Conservation (phyloP, 2,113 vertebrate genomes). For the Ailurus styani region DNA sequence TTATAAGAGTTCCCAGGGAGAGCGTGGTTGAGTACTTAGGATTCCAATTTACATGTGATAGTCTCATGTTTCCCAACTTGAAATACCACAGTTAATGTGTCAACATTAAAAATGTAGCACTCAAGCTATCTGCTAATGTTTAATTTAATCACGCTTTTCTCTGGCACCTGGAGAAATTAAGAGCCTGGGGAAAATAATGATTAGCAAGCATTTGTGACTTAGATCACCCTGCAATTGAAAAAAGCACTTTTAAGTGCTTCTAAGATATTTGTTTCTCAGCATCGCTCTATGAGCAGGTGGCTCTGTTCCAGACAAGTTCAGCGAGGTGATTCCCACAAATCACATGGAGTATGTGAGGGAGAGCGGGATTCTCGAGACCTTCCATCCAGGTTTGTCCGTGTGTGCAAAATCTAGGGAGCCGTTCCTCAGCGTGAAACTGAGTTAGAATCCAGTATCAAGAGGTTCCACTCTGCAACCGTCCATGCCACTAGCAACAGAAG, state of each 20-base stretch:
- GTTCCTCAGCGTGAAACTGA: background rate
- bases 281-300: background rate
- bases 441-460: fast-evolving
- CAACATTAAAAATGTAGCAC: background rate
- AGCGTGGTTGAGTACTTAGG: fast-evolving
- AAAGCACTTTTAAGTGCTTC: background rate
- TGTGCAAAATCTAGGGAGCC: background rate
- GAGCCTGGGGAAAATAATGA: background rate
- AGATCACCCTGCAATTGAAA: background rate
- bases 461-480: background rate
- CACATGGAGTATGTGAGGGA: background rate
- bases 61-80: background rate
- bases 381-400: background rate
- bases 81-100: background rate
- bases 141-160: background rate
- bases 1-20: background rate
- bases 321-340: background rate
- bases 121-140: background rate
- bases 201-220: background rate
- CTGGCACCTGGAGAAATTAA: background rate
- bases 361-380: fast-evolving
- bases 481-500: background rate
- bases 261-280: background rate
- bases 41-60: background rate
- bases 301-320: background rate